These are phyloP conservation scores for Conopomorpha cramerella DNA, from an alignment of 1,140 invertebrate species.

Conservation along the genomic window DNA sequence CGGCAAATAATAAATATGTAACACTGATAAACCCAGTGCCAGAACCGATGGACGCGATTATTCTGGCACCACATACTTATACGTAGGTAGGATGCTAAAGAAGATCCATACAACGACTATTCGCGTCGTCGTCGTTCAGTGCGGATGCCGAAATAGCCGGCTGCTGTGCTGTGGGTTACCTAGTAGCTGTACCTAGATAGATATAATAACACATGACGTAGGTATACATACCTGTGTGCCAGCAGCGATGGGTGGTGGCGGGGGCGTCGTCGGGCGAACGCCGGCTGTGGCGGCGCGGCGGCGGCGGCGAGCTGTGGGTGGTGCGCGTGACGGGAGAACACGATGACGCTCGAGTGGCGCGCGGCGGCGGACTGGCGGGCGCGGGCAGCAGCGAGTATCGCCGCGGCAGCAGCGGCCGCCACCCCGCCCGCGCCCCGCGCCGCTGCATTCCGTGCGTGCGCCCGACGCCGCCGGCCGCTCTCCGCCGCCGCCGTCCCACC, in stretches of 20 bases:
- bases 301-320: constrained; percentile 20
- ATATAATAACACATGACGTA: constrained; percentile 18
- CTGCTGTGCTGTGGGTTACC: neutral
- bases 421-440: constrained; percentile 23
- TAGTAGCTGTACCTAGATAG: constrained; percentile 6
- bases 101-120: constrained; percentile 16
- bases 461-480: constrained; percentile 32
- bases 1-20: constrained; percentile 60
- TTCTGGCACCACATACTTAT: neutral
- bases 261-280: too few species aligned
- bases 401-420: constrained; percentile 38
- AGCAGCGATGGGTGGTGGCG: constrained; percentile 12
- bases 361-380: constrained; percentile 24
- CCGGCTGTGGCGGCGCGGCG: constrained; percentile 16
- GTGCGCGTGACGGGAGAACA: constrained; percentile 44
- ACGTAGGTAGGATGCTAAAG: neutral
- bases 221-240: constrained; percentile 31
- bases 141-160: constrained; percentile 6
- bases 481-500: constrained; percentile 10
- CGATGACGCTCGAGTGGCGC: constrained; percentile 46
- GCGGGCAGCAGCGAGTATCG: constrained; percentile 24
- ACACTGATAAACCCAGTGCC: constrained; percentile 51
- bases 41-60: neutral
- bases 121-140: constrained; percentile 15
- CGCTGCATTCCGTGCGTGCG: constrained; percentile 39